Conservation (phyloP, 2,797 vertebrate species). For the Crocodylus rhombifer region DNA sequence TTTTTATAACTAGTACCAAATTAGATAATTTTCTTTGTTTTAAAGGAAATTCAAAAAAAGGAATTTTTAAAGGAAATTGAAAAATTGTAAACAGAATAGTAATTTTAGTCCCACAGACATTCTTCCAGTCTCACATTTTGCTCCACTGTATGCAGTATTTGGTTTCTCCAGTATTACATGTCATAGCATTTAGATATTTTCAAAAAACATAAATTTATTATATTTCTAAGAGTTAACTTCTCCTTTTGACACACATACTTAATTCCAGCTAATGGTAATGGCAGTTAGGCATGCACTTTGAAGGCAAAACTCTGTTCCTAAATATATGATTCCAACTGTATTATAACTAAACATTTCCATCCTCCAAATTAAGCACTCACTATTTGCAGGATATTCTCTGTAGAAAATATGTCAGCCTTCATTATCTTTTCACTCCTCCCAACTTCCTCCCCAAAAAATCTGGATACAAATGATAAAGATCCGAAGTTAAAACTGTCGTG, state of each 20-base stretch:
- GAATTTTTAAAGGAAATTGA: constrained; percentile 40
- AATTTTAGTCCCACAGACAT: constrained; percentile 68
- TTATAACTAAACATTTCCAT: constrained; percentile 74
- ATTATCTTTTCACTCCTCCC: background rate
- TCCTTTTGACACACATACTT: constrained; percentile 75
- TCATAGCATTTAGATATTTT: constrained; percentile 70
- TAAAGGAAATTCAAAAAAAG: constrained; percentile 48
- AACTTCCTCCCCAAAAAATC: constrained; percentile 21
- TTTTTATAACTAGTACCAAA: constrained; percentile 38
- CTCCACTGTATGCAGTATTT: constrained; percentile 63
- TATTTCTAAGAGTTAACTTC: constrained; percentile 74
- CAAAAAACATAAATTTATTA: constrained; percentile 68
- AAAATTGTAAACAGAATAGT: constrained; percentile 74
- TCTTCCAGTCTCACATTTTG: constrained; percentile 70
- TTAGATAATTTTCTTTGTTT: constrained; percentile 68
- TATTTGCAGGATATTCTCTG: constrained; percentile 58
- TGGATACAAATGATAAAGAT: constrained; percentile 27
- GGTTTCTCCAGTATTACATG: constrained; percentile 70
- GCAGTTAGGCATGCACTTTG: constrained; percentile 69
- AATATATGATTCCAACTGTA: constrained; percentile 72
- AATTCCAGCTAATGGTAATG: constrained; percentile 79
- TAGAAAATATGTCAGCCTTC: constrained; percentile 43
- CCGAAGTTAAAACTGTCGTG: constrained; percentile 13
- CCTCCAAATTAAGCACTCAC: constrained; percentile 59
- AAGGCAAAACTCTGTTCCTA: constrained; percentile 72